Percentiles rank a stretch among this genome's conserved stretches.
phyloP scores from a whole-genome alignment of 1,140 invertebrate genomes.

The Drosophila obscura region DNA sequence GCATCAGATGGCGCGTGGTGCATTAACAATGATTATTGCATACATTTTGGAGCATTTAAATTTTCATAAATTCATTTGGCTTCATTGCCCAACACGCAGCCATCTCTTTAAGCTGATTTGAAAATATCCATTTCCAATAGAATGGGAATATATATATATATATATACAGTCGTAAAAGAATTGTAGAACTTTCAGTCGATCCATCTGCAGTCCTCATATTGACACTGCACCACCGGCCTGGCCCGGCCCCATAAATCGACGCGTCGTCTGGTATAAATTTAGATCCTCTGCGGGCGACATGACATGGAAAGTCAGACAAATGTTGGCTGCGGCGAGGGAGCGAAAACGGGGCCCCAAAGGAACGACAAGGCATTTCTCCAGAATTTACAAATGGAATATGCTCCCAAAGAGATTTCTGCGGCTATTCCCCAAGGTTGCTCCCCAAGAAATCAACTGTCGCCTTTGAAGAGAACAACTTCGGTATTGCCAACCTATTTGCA shows the following conservation, averaged over 20 bases:
- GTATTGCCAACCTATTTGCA: slow-evolving; percentile 10
- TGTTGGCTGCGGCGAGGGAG: slow-evolving; percentile 27
- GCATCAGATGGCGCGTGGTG: slow-evolving; percentile 35
- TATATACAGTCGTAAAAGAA: not conserved
- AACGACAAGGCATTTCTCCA: slow-evolving; percentile 25
- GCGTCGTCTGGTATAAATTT: slow-evolving; percentile 63
- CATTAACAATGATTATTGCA: slow-evolving; percentile 56
- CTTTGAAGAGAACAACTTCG: slow-evolving; percentile 21
- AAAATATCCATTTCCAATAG: not conserved
- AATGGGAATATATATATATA: not conserved
- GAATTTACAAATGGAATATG: slow-evolving; percentile 43
- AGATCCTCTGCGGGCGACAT: slow-evolving; percentile 41
- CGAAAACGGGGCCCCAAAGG: too few relatives aligned
- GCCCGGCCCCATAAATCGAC: slow-evolving; percentile 55
- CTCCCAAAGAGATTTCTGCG: slow-evolving; percentile 28
- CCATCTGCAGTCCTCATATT: slow-evolving; percentile 8
- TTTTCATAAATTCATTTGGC: slow-evolving; percentile 44
- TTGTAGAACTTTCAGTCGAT: not conserved
- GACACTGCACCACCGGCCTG: slow-evolving; percentile 26
- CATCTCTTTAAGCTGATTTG: slow-evolving; percentile 30
- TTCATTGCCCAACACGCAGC: not conserved
- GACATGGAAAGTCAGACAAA: slow-evolving; percentile 40
- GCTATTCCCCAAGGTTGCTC: slow-evolving; percentile 33
- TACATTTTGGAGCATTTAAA: slow-evolving; percentile 44
- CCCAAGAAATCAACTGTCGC: slow-evolving; percentile 18